Conservation (phyloP, 2,113 vertebrate species). For the Glaucomys volans region DNA sequence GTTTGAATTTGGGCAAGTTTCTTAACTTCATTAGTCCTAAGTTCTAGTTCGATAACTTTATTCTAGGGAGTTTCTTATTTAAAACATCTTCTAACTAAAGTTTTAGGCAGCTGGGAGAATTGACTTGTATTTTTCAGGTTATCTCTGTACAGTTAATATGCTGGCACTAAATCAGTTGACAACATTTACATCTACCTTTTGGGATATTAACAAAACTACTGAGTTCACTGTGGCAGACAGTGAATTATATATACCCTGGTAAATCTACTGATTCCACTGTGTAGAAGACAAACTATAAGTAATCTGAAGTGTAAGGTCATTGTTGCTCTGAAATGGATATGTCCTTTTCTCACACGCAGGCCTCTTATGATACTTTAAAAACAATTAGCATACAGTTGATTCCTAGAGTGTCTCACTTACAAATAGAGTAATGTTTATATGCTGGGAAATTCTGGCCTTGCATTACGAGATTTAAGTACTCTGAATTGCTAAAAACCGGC, state of each 20-base stretch:
- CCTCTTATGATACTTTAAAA: neutral
- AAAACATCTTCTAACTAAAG: neutral
- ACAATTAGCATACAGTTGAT: neutral
- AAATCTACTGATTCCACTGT: neutral
- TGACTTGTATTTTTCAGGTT: neutral
- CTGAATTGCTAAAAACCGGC: neutral
- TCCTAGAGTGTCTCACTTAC: neutral
- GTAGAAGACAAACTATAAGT: neutral
- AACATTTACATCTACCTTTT: neutral
- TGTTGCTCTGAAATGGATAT: neutral
- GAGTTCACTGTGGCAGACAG: neutral
- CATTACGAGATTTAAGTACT: neutral
- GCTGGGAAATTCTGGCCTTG: neutral
- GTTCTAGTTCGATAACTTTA: neutral
- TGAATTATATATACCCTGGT: neutral
- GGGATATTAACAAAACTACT: neutral
- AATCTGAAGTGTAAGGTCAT: neutral
- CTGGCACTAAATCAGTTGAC: neutral
- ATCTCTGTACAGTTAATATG: neutral
- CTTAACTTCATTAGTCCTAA: neutral
- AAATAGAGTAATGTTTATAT: neutral
- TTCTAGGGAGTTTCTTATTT: neutral
- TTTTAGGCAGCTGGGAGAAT: neutral
- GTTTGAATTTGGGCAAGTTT: neutral
- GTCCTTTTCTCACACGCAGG: neutral